A percentile compares a stretch with the other conserved stretches of the same genome.
These are phyloP conservation scores for Orestias chungarensis DNA, from an alignment of 2,797 vertebrate species.

Conservation along the genomic window DNA sequence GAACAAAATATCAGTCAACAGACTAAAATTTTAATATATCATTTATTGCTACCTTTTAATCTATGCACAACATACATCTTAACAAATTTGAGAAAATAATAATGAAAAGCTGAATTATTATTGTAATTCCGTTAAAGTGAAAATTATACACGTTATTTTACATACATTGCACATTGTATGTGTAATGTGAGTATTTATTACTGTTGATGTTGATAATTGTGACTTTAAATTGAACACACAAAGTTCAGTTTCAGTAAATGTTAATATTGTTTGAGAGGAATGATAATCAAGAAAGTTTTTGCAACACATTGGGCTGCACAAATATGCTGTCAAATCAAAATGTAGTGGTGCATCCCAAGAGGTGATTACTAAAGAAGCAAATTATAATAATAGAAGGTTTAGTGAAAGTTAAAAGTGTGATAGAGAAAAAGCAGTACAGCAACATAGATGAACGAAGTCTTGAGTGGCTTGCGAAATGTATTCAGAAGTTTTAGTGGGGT, in stretches of 20 bases:
- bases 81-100: not conserved
- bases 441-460: not conserved
- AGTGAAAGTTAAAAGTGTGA: not conserved
- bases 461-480: not conserved
- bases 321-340: not conserved
- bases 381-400: not conserved
- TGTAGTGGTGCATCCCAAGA: not conserved
- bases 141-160: too few relatives aligned
- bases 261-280: not conserved
- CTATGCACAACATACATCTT: not conserved
- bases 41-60: not conserved
- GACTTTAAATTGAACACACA: not conserved
- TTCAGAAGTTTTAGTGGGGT: not conserved
- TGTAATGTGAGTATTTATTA: too few relatives aligned
- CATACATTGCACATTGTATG: too few relatives aligned
- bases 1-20: slow-evolving; percentile 48
- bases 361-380: not conserved
- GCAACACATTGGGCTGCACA: not conserved
- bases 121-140: not conserved
- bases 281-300: not conserved
- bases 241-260: not conserved
- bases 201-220: not conserved
- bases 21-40: not conserved
- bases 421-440: not conserved
- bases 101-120: not conserved